Evolutionary conservation across 1,140 invertebrate species (phyloP), one percentile per base, ranked within the genome.

Genomic region (Mercenaria mercenaria): DNA sequence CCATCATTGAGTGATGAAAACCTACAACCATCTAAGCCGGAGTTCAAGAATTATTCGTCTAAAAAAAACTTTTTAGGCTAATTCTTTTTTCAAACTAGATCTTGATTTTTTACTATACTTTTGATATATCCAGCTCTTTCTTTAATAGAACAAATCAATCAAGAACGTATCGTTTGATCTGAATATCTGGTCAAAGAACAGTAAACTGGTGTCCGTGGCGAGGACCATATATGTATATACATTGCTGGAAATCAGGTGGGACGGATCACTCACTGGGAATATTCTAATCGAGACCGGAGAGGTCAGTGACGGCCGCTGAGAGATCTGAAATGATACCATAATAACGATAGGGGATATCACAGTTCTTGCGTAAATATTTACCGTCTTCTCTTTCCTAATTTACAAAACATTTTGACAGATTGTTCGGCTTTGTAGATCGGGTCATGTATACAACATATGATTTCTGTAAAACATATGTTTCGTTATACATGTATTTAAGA

Each of bases 351-450:
- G 1, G 20, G 20, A 26, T 77, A 77, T 23, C 41, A 52, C 43
- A 52, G 43, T 26, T 26, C 3, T 52, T 77, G 20, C 13, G 47
- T 77, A 77, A 77, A 77, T 77, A 77, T 77, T 77, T 77, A 77
- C 29, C 39, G 13, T 6, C 26, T 26, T 77, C 50, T 50, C 13
- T n/a, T n/a, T 77, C 47, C 74, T 3, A 77, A 77, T 50, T 77
- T 77, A 77, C 74, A 77, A 77, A 77, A 77, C 43, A 77, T 77
- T 77, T 50, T 77, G 74, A 77, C 74, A 77, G 74, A 77, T 77
- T 11, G 4, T 29, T 50, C 43, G 47, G 41, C 41, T 50, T 50
- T 77, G 74, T 77, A 50, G 8, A 77, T 11, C 10, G n/a, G 41
- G 74, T 52, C 74, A 77, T 29, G 74, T 50, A 52, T 15, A 77